Evolutionary conservation across 2,113 vertebrate species (phyloP).

Genomic region (Oxyura jamaicensis): DNA sequence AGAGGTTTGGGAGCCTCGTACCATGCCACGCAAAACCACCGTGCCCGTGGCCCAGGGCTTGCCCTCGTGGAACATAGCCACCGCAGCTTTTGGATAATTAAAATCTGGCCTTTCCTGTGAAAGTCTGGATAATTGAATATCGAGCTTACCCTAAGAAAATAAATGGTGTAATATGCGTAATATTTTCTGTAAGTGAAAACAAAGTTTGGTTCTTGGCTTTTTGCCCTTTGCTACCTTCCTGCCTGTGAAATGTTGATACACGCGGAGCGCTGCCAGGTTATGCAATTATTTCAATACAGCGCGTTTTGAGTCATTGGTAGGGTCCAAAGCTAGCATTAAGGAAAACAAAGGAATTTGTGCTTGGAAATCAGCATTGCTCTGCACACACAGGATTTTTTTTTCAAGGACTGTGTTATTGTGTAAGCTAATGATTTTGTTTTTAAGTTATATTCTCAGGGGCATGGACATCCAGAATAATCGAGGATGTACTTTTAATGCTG

Average conservation of each 20-base stretch:
- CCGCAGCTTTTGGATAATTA: background rate
- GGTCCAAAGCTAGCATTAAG: conserved; percentile 34
- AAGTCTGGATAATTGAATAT: background rate
- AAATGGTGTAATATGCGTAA: background rate
- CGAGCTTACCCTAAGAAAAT: background rate
- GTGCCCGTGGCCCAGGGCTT: background rate
- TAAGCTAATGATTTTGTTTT: conserved; percentile 58
- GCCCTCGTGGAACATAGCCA: background rate
- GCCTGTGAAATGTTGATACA: background rate
- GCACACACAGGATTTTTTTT: background rate
- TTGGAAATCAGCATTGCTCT: conserved; percentile 43
- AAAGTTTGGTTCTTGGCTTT: conserved; percentile 14
- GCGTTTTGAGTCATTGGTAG: conserved; percentile 2
- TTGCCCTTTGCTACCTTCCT: background rate
- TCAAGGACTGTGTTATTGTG: background rate
- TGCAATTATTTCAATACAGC: background rate
- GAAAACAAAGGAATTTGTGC: conserved; percentile 52
- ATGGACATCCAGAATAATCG: background rate
- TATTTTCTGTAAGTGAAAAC: conserved; percentile 9
- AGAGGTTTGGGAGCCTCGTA: background rate
- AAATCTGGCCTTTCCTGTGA: background rate
- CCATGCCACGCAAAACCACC: background rate
- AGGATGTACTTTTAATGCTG: background rate
- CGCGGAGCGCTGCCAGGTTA: background rate
- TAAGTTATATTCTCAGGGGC: conserved; percentile 36